Evolutionary conservation across 2,888 invertebrate genomes (phyloP), one percentile per base, ranked within the genome.

Genomic region (Pristionchus japonicus): DNA sequence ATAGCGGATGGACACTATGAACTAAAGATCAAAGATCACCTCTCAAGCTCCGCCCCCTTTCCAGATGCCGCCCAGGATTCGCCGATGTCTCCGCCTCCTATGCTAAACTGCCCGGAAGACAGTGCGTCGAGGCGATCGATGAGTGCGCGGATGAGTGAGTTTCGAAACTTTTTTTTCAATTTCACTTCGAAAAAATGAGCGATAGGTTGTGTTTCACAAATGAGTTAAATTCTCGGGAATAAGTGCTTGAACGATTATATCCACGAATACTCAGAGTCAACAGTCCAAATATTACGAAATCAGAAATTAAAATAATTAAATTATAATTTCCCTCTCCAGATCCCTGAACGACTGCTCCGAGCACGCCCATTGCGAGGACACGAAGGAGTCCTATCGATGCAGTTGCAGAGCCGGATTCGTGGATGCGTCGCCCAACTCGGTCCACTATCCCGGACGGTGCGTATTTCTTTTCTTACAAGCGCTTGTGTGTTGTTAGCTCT

Each of bases 361-460:
- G 88, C 96, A 97, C 93, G 97, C 98, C 0, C 96, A 97, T 80
- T 98, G 98, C 94, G 97, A 98, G 95, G 98, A 98, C 95, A 95
- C 97, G 20, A 96, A 96, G 84, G 92, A 91, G 17, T 97, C 97
- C 0, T 98, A 97, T 95, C 97, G 97, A 0, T 98, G 98, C 95
- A 97, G 97, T 92, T 98, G 98, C 93, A 96, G 96, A 86, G 97
- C 97, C 94, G 97, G 87, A 9, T 97, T 96, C 94, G 96, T 96
- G 0, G 97, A 97, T 95, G 93, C 93, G 4, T 94, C 94, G 9
- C 91, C 93, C 52, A 93, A 94, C 86, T 90, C 92, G 43, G 92
- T 92, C 13, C 91, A 92, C 83, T 94, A 94, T 89, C 94, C 94
- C n/a, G 94, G 94, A 87, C 91, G 93, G 20, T 89, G 13, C 43